Base-by-base conservation (phyloP, 1,140 invertebrate genomes). In the Euwallacea similis region DNA sequence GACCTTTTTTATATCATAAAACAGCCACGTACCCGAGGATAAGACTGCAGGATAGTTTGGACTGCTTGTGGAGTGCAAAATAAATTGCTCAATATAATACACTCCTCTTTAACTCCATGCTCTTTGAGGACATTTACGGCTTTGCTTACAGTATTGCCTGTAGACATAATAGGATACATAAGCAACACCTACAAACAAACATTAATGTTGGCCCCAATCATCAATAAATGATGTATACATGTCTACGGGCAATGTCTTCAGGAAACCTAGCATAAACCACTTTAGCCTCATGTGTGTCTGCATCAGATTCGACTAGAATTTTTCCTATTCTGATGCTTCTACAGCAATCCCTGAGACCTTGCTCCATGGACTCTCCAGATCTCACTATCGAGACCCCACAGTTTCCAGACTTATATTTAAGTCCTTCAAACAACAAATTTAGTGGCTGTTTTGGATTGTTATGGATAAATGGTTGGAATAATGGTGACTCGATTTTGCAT, bases 101-200 rank as follows among this genome's bases (percentile, higher is more conserved):
- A 94, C 71, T 94, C 91, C 84, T 98, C 95, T 73, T 89, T 88
- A 0, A 98, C 96, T 73, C 92, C 90, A 80, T 98, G 95, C 76
- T 98, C 94, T 76, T 95, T 93, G 13, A 98, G 83, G 0, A 98
- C 95, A 81, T 93, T 92, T 0, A 98, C 93, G 4, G 97, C 95
- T 86, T 96, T 92, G 76, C 92, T 89, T 15, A 98, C 95, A 64
- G 96, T 98, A 82, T 98, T 98, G 7, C 97, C 97, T 42, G 96
- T 97, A 74, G 95, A 96, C 94, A 98, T 97, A 65, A 98, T 98
- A 15, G 97, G 97, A 83, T 98, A 99, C 93, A 99, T 96, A 0
- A 99, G 86, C n/a, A 99, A 84, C 7, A 95, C 95, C 79, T 79
- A 71, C 61, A 42, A 71, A 64, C 21, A 33, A 33, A 33, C 21